Evolutionary conservation across 2,113 vertebrate genomes (phyloP), one percentile per base, ranked within the genome.

Genomic region (Oxyura jamaicensis): DNA sequence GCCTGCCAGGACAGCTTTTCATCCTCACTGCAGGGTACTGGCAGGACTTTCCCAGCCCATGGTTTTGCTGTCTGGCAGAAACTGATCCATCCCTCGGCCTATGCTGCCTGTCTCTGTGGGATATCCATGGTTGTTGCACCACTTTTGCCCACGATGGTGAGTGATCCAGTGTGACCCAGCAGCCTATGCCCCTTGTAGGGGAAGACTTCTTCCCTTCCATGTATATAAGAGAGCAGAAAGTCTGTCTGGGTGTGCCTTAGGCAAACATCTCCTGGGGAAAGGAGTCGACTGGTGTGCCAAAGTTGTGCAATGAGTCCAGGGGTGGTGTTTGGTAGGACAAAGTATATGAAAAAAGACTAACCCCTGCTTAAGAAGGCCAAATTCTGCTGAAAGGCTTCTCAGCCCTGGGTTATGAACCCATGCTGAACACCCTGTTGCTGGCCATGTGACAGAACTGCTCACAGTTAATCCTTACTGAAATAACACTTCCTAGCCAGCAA

Each of bases 221-320:
- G 2, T 4, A 4, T 71, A 35, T 2, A 7, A 16, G 13, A 59
- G 14, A 82, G 71, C 36, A 89, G 41, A 15, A 25, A 15, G 20
- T 11, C 19, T 56, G 44, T 12, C 42, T 68, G 31, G 29, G 35
- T 73, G 20, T 6, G 22, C 2, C 8, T 31, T 33, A 46, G 39
- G 25, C 28, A 52, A 74, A 90, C 79, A 41, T 4, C 17, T 74
- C n/a, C 28, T 12, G 14, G 8, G 14, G 28, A 79, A 73, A 76
- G 29, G 36, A 90, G 17, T 10, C 0, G 1, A 2, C 8, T 39
- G 53, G 25, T 33, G 46, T 56, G 28, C 8, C 1, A 1, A 68
- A 65, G 21, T n/a, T 63, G 25, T 83, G 62, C 78, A 75, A 11
- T 1, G 16, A 50, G 36, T 36, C 35, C 13, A 41, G 12, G 8